Evolutionary conservation across 2,797 vertebrate species (phyloP), one percentile per base, ranked within the genome.

Genomic region (Enteromius paludinosus): DNA sequence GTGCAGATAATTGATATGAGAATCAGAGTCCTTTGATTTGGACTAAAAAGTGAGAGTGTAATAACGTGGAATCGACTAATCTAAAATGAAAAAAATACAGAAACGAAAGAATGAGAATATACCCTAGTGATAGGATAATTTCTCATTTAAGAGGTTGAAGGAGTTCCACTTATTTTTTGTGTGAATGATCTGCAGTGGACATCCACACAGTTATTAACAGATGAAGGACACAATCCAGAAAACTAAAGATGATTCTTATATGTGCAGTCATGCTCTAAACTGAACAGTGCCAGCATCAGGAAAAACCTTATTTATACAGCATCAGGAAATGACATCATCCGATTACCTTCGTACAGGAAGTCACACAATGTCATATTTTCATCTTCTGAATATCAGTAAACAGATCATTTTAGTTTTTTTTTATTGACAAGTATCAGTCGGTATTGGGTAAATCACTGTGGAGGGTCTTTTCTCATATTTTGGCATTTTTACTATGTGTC

Each of bases 1-100:
- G 86, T 88, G 88, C 86, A 76, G 65, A 91, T 90, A 93, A 93
- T 90, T 91, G 92, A 93, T 91, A 91, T 43, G 83, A 92, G 90
- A 91, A 89, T 90, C 86, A 89, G 87, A 92, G 89, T 87, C 82
- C 86, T 91, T 88, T 92, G 88, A 93, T 91, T 86, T 78, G 82
- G 90, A 90, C 86, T 88, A 89, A 91, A 87, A 83, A 61, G 69
- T 66, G 77, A 81, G 88, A 85, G 45, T n/a, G 66, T 30, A 62
- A 71, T 76, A 77, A 83, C 47, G 81, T 82, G 65, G 70, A 74
- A 65, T 79, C 56, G 56, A n/a, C n/a, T n/a, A n/a, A n/a, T n/a
- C n/a, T n/a, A n/a, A n/a, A n/a, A n/a, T n/a, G n/a, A n/a, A 86
- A 33, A 84, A 81, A 86, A 78, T 47, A 43, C 74, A 43, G 47